Evolutionary conservation across 2,888 invertebrate genomes (phyloP).

Genomic region (Ctena decussata): DNA sequence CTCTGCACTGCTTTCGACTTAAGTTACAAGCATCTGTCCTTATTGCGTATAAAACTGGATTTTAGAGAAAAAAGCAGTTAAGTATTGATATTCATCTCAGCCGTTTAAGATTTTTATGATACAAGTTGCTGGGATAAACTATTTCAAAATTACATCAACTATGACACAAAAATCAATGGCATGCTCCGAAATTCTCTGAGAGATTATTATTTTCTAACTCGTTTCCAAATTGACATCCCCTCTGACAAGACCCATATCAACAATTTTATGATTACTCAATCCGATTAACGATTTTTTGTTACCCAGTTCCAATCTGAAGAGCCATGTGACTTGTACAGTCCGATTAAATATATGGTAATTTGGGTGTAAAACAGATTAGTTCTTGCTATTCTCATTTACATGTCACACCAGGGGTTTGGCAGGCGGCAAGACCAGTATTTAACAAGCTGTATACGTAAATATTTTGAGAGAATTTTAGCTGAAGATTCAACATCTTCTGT

Average conservation of each 20-base stretch:
- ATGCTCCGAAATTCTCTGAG: background rate
- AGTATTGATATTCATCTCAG: background rate
- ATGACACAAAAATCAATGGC: slow-evolving; percentile 8
- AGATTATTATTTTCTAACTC: slow-evolving; percentile 13
- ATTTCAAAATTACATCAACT: slow-evolving; percentile 7
- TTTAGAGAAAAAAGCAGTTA: no score
- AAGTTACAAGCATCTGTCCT: no score
- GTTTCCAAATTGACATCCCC: background rate
- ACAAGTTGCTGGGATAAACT: slow-evolving; percentile 7
- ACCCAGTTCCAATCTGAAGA: background rate
- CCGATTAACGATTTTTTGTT: slow-evolving; percentile 17
- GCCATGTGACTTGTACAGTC: background rate
- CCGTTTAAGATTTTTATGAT: background rate
- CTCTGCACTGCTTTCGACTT: no score
- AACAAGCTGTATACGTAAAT: no score
- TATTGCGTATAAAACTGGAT: no score
- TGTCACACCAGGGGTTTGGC: background rate
- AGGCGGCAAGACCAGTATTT: background rate
- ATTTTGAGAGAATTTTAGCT: no score
- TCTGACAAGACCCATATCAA: slow-evolving; percentile 12
- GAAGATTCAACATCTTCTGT: background rate
- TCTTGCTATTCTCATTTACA: background rate
- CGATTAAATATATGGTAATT: slow-evolving; percentile 12
- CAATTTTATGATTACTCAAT: slow-evolving; percentile 17
- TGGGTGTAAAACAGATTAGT: slow-evolving; percentile 14